phyloP scores from a whole-genome alignment of 2,113 vertebrate genomes.

The Papio anubis region DNA sequence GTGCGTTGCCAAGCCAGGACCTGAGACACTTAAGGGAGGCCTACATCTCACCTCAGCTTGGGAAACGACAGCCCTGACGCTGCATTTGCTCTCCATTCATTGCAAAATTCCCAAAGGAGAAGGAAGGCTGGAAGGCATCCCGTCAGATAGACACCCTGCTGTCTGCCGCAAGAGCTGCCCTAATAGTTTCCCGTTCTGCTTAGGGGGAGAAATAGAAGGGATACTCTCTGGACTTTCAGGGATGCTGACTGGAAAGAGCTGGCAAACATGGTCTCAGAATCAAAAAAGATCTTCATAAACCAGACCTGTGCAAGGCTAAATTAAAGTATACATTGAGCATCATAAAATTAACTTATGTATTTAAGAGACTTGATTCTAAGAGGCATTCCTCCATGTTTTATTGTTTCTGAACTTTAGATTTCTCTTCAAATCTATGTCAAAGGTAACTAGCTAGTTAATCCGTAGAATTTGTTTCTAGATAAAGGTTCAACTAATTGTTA shows the following conservation, averaged over 20 bases:
- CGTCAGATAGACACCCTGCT: not conserved
- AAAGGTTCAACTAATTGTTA: not conserved
- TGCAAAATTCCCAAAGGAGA: not conserved
- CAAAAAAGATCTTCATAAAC: not conserved
- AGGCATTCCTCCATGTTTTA: not conserved
- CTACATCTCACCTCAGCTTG: not conserved
- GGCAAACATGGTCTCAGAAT: not conserved
- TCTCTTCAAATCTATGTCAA: not conserved
- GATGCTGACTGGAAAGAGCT: not conserved
- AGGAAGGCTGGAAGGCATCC: not conserved
- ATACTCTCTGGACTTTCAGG: not conserved
- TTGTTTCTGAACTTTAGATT: not conserved
- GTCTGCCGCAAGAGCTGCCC: not conserved
- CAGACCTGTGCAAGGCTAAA: not conserved
- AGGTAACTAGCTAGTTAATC: not conserved
- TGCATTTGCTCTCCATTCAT: not conserved
- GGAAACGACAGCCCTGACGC: not conserved
- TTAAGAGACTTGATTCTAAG: not conserved
- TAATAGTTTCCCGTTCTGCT: not conserved
- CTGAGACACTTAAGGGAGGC: not conserved
- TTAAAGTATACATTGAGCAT: not conserved
- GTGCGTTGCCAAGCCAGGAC: not conserved
- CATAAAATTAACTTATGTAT: not conserved
- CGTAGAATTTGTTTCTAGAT: not conserved
- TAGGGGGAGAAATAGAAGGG: not conserved